Evolutionary conservation across 2,888 invertebrate species (phyloP).

Genomic region (Idaea dimidiata): DNA sequence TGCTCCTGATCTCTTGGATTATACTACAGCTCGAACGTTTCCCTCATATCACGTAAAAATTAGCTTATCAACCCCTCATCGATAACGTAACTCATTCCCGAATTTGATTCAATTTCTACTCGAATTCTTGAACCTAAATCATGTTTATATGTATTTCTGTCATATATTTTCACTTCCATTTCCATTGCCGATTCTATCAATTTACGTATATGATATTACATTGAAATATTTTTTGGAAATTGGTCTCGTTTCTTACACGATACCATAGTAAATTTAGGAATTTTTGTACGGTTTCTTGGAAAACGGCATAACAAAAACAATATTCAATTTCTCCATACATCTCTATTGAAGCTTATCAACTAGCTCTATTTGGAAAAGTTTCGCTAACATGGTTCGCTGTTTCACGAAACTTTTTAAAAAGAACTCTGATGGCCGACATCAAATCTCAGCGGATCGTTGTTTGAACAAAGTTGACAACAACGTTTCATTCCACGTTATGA

Average conservation of each 20-base stretch:
- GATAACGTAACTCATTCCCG: neutral
- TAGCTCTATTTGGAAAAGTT: constrained; percentile 7
- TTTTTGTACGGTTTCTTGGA: neutral
- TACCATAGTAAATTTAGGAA: neutral
- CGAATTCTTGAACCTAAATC: constrained; percentile 8
- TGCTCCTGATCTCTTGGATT: no score
- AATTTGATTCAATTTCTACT: constrained; percentile 12
- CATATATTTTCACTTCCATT: constrained; percentile 13
- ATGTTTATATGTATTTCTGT: no score
- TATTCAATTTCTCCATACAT: neutral
- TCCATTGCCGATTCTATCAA: constrained; percentile 2
- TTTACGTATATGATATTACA: neutral
- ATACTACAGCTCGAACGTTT: no score
- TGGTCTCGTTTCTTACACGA: neutral
- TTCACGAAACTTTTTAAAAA: constrained; percentile 6
- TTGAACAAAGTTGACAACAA: constrained; percentile 27
- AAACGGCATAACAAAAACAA: neutral
- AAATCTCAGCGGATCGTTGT: constrained; percentile 26
- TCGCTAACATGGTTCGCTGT: neutral
- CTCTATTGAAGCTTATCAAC: constrained; percentile 6
- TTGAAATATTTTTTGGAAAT: neutral
- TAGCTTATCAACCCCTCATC: constrained; percentile 8
- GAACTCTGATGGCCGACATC: constrained; percentile 10
- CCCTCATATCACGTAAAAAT: neutral
- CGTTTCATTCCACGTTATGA: constrained; percentile 27